Conservation (phyloP, 2,797 vertebrate species). For the Corythornis leucogaster region DNA sequence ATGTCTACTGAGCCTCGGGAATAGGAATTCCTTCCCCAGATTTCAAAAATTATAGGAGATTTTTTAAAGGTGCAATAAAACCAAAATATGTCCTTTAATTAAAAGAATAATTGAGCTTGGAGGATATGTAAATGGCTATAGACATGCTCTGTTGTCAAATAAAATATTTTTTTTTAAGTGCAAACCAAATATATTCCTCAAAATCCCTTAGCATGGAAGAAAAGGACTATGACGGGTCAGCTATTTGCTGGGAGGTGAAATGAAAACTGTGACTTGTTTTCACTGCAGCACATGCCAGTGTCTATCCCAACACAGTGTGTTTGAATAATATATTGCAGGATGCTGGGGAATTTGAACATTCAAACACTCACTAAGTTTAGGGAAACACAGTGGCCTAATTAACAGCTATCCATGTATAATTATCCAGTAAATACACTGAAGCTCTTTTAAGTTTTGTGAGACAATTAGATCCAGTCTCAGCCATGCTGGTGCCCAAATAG, state of each 20-base stretch:
- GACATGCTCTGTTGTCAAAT: not conserved
- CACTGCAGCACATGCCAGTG: not conserved
- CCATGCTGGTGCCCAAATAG: not conserved
- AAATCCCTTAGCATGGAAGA: not conserved
- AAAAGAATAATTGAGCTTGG: not conserved
- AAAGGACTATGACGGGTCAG: not conserved
- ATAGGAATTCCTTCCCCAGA: not conserved
- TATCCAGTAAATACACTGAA: not conserved
- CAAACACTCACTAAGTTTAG: not conserved
- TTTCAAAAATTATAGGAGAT: not conserved
- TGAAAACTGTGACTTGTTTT: slow-evolving; percentile 23
- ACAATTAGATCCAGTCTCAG: not conserved
- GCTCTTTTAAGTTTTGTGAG: not conserved
- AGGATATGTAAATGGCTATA: not conserved
- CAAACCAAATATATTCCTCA: not conserved
- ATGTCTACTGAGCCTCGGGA: not conserved
- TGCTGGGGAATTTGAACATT: not conserved
- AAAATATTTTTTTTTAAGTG: not conserved
- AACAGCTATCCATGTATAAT: not conserved
- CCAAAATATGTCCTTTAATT: not conserved
- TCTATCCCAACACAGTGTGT: not conserved
- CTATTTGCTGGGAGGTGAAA: not conserved
- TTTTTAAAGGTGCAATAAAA: not conserved
- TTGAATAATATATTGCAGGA: not conserved
- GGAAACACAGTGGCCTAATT: not conserved